Evolutionary conservation across 64 coral and sea anemone genomes (phyloP).

Genomic region (Dendrophyllia cribrosa): DNA sequence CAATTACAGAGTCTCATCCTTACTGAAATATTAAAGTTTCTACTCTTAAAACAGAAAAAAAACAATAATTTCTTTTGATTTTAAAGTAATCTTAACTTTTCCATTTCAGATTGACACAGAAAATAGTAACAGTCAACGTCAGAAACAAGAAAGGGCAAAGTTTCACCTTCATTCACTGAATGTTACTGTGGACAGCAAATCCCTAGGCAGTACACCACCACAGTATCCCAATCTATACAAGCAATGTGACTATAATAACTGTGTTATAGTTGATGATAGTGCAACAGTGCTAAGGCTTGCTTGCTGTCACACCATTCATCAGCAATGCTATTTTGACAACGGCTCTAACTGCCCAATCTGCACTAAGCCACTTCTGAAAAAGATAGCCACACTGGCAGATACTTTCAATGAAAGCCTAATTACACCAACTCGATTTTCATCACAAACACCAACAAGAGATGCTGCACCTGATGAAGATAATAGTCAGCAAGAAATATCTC

Average conservation of each 20-base stretch:
- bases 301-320: constrained; percentile 44
- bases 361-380: constrained; percentile 38
- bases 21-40: too few relatives aligned
- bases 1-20: too few relatives aligned
- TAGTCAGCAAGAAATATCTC: background rate
- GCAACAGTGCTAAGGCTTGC: constrained; percentile 33
- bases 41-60: too few relatives aligned
- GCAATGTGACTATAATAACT: constrained; percentile 34
- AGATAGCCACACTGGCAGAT: background rate
- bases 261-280: background rate
- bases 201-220: constrained; percentile 3
- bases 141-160: constrained; percentile 15
- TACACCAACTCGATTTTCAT: constrained; percentile 10
- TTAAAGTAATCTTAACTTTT: background rate
- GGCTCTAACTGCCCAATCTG: constrained; percentile 52
- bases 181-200: constrained; percentile 43
- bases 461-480: background rate
- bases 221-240: background rate
- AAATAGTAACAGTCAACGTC: background rate
- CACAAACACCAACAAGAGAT: constrained; percentile 3
- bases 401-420: constrained; percentile 52
- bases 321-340: constrained; percentile 7
- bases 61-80: background rate
- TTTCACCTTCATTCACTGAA: constrained; percentile 63
- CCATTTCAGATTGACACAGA: constrained; percentile 32